phyloP scores from a whole-genome alignment of 2,797 vertebrate genomes.

The Microctenopoma lineatum region DNA sequence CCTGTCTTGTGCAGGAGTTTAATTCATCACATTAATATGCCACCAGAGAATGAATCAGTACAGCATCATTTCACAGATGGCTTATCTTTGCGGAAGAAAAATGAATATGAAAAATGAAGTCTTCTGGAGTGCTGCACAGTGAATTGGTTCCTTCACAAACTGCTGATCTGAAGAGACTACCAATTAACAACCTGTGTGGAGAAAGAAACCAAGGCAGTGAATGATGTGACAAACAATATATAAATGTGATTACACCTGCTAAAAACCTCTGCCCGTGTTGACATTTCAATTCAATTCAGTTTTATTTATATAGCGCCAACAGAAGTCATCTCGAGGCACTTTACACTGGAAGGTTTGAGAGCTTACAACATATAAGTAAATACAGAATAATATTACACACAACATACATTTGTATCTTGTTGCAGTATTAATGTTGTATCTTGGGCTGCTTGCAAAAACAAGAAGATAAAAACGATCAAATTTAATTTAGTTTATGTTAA shows the following conservation, averaged over 20 bases:
- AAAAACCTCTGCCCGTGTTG: constrained; percentile 21
- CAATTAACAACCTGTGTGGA: constrained; percentile 42
- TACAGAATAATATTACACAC: too few relatives aligned
- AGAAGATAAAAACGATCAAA: not conserved
- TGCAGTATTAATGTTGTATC: not conserved
- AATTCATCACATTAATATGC: constrained; percentile 66
- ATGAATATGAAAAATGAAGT: constrained; percentile 63
- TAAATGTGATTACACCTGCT: constrained; percentile 32
- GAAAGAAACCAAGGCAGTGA: constrained; percentile 40
- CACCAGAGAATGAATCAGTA: constrained; percentile 54
- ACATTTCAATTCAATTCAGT: not conserved
- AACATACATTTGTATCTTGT: constrained; percentile 9
- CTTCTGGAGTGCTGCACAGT: constrained; percentile 46
- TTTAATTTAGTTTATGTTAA: too few relatives aligned
- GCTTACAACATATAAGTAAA: too few relatives aligned
- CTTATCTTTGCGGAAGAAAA: constrained; percentile 61
- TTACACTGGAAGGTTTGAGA: too few relatives aligned
- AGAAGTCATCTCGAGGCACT: too few relatives aligned
- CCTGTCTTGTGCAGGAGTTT: constrained; percentile 55
- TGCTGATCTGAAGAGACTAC: constrained; percentile 36
- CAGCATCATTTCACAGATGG: constrained; percentile 72
- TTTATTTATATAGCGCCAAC: too few relatives aligned
- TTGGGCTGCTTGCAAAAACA: not conserved
- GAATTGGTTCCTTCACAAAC: constrained; percentile 44
- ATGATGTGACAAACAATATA: constrained; percentile 16